A percentile compares a stretch with the other conserved stretches of the same genome.
These are phyloP conservation scores for Hafferia zeledoni DNA, from an alignment of 2,797 vertebrate species.

Conservation along the genomic window DNA sequence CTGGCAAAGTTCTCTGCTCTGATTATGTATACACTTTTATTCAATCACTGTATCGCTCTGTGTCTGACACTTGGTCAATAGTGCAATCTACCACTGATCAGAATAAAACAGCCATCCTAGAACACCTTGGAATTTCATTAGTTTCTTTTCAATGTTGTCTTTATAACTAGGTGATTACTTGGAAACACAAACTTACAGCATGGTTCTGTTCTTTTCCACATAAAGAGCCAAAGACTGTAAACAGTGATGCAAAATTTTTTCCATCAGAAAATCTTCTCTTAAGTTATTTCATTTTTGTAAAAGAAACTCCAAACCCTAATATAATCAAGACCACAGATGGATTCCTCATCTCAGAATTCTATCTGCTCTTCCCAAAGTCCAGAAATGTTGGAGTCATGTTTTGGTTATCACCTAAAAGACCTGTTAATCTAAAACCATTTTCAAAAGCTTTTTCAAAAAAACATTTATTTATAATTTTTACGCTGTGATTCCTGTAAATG, in stretches of 20 bases:
- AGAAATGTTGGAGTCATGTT: not conserved
- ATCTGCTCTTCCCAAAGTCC: not conserved
- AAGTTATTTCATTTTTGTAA: not conserved
- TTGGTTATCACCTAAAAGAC: not conserved
- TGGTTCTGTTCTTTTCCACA: slow-evolving; percentile 56
- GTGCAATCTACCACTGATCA: slow-evolving; percentile 91
- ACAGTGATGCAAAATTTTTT: not conserved
- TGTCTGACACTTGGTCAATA: slow-evolving; percentile 95
- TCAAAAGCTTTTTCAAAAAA: not conserved
- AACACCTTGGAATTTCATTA: slow-evolving; percentile 92
- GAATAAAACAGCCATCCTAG: slow-evolving; percentile 86
- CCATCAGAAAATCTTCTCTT: not conserved
- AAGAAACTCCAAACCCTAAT: not conserved
- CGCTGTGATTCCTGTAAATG: not conserved
- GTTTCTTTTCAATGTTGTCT: slow-evolving; percentile 82
- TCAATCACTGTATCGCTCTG: slow-evolving; percentile 86
- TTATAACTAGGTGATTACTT: slow-evolving; percentile 83
- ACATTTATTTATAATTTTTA: not conserved
- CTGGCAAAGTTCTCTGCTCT: slow-evolving; percentile 84
- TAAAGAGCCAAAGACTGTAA: slow-evolving; percentile 51
- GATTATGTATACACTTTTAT: slow-evolving; percentile 91
- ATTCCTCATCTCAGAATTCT: not conserved
- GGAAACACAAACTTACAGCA: slow-evolving; percentile 80
- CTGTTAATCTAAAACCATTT: not conserved
- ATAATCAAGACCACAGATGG: not conserved